A percentile compares a stretch with the other conserved stretches of the same genome.
Evolutionary conservation across 2,888 invertebrate species (phyloP).

Genomic region (Panzeria rudis): DNA sequence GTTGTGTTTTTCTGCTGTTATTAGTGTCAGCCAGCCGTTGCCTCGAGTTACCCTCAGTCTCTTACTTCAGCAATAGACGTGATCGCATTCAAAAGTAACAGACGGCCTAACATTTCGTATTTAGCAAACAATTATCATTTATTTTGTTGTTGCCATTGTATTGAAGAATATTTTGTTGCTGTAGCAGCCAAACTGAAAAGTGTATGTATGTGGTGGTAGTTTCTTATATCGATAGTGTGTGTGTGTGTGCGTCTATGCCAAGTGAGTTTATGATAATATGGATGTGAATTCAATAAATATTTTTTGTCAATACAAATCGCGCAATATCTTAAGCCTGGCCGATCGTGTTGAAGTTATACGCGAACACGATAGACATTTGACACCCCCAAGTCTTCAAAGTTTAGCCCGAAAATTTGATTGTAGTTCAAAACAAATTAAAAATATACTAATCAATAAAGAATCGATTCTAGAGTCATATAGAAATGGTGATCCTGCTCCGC

Average conservation of each 20-base stretch:
- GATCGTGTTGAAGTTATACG: slow-evolving; percentile 76
- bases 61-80: slow-evolving; percentile 28
- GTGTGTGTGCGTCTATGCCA: background rate
- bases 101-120: slow-evolving; percentile 25
- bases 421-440: slow-evolving; percentile 77
- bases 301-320: slow-evolving; percentile 71
- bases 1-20: slow-evolving; percentile 54
- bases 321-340: slow-evolving; percentile 75
- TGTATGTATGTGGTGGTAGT: slow-evolving; percentile 14
- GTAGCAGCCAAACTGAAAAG: slow-evolving; percentile 13
- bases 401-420: slow-evolving; percentile 75
- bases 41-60: slow-evolving; percentile 26
- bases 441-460: slow-evolving; percentile 74
- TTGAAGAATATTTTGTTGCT: slow-evolving; percentile 60
- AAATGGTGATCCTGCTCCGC: background rate
- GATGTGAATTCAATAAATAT: slow-evolving; percentile 52
- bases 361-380: slow-evolving; percentile 73
- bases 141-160: slow-evolving; percentile 23
- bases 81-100: slow-evolving; percentile 50
- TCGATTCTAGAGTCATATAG: slow-evolving; percentile 72
- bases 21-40: slow-evolving; percentile 5
- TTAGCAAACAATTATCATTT: slow-evolving; percentile 48
- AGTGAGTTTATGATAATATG: slow-evolving; percentile 32
- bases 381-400: slow-evolving; percentile 75
- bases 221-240: background rate